Percentiles rank a stretch among this genome's conserved stretches.
Conservation (phyloP, 2,888 invertebrate species). For the Poecilus cupreus region DNA sequence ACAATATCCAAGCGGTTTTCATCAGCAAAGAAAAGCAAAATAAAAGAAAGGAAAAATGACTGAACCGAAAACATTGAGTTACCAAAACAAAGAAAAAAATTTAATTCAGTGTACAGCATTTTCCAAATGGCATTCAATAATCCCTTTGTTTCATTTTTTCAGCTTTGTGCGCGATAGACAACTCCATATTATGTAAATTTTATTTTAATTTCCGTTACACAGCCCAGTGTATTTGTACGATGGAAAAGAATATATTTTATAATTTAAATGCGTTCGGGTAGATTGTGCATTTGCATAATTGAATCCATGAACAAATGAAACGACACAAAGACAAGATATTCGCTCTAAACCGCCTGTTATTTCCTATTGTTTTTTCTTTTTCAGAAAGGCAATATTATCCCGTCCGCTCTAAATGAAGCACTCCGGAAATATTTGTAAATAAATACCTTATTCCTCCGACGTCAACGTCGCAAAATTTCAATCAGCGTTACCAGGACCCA, state of each 20-base stretch:
- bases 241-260: constrained; percentile 24
- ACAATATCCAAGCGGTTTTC: background rate
- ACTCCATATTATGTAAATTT: constrained; percentile 49
- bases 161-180: constrained; percentile 43
- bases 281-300: constrained; percentile 35
- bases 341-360: constrained; percentile 2
- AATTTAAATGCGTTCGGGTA: constrained; percentile 10
- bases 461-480: background rate
- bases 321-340: constrained; percentile 29
- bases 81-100: constrained; percentile 40
- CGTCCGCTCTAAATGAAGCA: constrained; percentile 18
- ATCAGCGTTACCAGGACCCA: background rate
- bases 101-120: constrained; percentile 3
- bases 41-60: constrained; percentile 23
- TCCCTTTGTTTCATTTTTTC: constrained; percentile 36
- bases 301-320: constrained; percentile 36
- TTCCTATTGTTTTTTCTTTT: background rate
- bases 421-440: constrained; percentile 16
- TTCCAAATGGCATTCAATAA: constrained; percentile 45
- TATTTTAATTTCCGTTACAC: constrained; percentile 45
- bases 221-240: background rate
- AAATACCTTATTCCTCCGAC: constrained; percentile 3
- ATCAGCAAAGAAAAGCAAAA: background rate
- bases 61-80: constrained; percentile 34
- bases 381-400: constrained; percentile 14